These are phyloP conservation scores for Stichopus chloronotus DNA, from an alignment of 35 echinoderm and acorn worm species.

Conservation along the genomic window DNA sequence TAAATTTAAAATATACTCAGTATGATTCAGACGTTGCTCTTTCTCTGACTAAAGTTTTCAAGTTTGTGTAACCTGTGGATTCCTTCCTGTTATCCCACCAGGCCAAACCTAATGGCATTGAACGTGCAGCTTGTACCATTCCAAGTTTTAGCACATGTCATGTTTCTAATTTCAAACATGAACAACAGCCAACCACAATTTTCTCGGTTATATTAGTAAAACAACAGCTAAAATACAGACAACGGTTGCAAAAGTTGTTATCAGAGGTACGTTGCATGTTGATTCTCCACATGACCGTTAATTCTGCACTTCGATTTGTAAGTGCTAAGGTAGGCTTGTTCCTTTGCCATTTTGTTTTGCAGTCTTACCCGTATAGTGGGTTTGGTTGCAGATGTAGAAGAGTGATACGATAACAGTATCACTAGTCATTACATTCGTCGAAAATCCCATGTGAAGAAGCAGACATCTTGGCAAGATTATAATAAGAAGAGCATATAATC, in stretches of 20 bases:
- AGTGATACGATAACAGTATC: background rate
- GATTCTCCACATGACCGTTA: background rate
- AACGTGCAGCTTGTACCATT: too few species aligned
- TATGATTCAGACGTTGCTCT: too few species aligned
- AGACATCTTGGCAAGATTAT: background rate
- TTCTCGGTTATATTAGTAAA: background rate
- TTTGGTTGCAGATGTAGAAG: background rate
- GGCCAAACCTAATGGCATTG: too few species aligned
- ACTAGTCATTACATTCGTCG: background rate
- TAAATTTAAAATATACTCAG: too few species aligned
- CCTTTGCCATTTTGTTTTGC: too few species aligned
- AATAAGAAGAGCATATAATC: slow-evolving; percentile 10
- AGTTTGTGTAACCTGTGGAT: too few species aligned
- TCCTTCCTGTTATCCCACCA: too few species aligned
- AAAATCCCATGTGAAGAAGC: background rate
- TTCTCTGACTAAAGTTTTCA: too few species aligned
- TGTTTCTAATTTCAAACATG: background rate
- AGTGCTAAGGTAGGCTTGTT: background rate
- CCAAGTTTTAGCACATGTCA: too few species aligned
- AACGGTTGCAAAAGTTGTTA: background rate
- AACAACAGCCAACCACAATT: background rate
- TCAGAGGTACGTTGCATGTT: background rate
- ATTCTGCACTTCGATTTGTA: background rate
- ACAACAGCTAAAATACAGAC: background rate
- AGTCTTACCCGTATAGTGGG: background rate